Evolutionary conservation across 2,113 vertebrate species (phyloP), one percentile per base, ranked within the genome.

Genomic region (Panurus biarmicus): DNA sequence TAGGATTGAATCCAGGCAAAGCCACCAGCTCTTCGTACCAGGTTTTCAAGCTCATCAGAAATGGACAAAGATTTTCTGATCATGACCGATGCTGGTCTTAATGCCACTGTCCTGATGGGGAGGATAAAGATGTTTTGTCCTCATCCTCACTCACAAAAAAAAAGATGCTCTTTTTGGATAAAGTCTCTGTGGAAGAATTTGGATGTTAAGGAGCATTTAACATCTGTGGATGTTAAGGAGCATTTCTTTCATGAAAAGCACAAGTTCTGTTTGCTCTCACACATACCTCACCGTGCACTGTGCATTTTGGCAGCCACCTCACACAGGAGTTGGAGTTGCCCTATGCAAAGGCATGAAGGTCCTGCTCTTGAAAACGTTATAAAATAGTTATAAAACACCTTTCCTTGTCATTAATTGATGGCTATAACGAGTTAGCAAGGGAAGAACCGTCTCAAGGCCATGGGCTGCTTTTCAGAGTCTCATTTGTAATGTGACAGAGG

Each of bases 391-490:
- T 70, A 93, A 94, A 96, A 84, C 86, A 85, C 81, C 90, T 95
- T 85, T 64, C 53, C 79, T 81, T 61, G 94, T 95, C 93, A 87
- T 94, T 95, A 97, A 97, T 92, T 96, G 97, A 98, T 97, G 96
- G 48, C 80, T 18, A 93, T 65, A 90, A 95, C 2, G 5, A 94
- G 95, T 97, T 87, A 93, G 92, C 91, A 97, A 97, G 96, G 98
- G 95, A 91, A 94, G 93, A 95, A 94, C 94, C 97, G 97, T 97
- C 96, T 97, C 88, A 95, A 96, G 95, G 96, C 97, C 87, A 95
- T 96, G 91, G 93, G 95, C 95, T 96, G 93, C 97, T 97, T 98
- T 98, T 97, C 97, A 98, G 97, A 94, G 51, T 98, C 98, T 98
- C 97, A 97, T 98, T 98, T 98, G 97, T 98, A 98, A 98, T 38